A percentile compares a stretch with the other conserved stretches of the same genome.
These are phyloP conservation scores for Cephus spinipes DNA, from an alignment of 2,888 invertebrate genomes.

Conservation along the genomic window DNA sequence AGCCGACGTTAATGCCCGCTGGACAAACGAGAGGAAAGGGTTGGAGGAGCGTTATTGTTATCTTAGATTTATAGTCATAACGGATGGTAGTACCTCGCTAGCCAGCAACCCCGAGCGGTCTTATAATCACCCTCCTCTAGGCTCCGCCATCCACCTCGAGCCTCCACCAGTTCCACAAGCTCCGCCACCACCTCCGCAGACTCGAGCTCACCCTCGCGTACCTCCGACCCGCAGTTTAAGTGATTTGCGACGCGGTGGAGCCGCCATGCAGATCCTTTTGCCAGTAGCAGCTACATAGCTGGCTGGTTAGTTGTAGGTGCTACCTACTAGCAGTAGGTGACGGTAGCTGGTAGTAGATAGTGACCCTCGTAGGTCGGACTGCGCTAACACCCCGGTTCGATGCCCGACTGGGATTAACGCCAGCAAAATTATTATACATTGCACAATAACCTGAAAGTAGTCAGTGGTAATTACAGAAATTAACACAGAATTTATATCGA, in stretches of 20 bases:
- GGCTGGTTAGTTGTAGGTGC: not conserved
- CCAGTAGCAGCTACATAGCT: conserved; percentile 43
- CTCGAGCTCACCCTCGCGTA: conserved; percentile 53
- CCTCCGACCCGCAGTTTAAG: conserved; percentile 64
- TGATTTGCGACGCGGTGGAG: conserved; percentile 66
- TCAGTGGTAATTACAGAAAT: conserved; percentile 21
- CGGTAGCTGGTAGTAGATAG: no score
- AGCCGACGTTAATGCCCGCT: conserved; percentile 57
- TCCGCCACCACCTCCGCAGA: conserved; percentile 32
- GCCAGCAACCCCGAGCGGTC: conserved; percentile 66
- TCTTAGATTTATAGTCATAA: conserved; percentile 68
- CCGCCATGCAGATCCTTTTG: conserved; percentile 66
- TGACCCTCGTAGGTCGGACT: not conserved
- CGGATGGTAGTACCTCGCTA: conserved; percentile 66
- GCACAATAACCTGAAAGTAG: conserved; percentile 55
- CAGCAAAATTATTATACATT: conserved; percentile 57
- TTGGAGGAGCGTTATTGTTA: conserved; percentile 62
- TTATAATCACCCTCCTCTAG: conserved; percentile 65
- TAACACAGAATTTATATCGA: not conserved
- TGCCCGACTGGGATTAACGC: conserved; percentile 57
- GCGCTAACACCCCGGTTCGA: conserved; percentile 52
- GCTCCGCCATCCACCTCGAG: conserved; percentile 42
- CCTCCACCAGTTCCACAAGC: conserved; percentile 33
- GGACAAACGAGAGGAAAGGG: conserved; percentile 44
- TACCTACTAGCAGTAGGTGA: no score